phyloP scores from a whole-genome alignment of 2,113 vertebrate species.

The Bos indicus region DNA sequence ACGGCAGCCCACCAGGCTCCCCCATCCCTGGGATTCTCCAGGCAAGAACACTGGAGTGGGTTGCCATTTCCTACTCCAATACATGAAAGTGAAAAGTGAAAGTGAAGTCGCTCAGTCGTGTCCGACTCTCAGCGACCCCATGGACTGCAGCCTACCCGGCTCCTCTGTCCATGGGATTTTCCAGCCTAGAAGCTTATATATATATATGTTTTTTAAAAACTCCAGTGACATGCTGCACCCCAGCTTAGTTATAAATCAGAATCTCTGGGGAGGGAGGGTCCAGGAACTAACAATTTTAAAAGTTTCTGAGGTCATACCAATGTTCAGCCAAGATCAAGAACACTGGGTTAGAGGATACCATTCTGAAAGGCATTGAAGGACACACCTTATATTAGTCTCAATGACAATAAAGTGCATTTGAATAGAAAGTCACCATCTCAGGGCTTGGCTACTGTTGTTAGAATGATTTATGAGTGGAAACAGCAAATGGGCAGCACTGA shows the following conservation, averaged over 20 bases:
- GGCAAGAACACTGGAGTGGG: too few relatives aligned
- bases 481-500: not conserved
- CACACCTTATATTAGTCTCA: not conserved
- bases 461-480: not conserved
- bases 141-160: too few relatives aligned
- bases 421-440: not conserved
- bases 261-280: not conserved
- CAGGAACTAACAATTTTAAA: not conserved
- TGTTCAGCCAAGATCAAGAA: not conserved
- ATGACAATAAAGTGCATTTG: not conserved
- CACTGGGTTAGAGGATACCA: not conserved
- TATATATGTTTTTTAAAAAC: not conserved
- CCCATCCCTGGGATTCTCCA: too few relatives aligned
- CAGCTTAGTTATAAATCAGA: not conserved
- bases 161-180: too few relatives aligned
- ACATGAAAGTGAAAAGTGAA: too few relatives aligned
- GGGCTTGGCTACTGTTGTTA: not conserved
- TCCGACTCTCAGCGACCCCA: rapidly evolving
- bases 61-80: too few relatives aligned
- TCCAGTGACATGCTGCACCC: not conserved
- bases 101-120: too few relatives aligned
- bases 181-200: not conserved
- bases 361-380: not conserved
- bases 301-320: not conserved
- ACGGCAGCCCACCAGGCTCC: too few relatives aligned